Evolutionary conservation across 2,113 vertebrate genomes (phyloP), one percentile per base, ranked within the genome.

Genomic region (Podarcis cretensis): DNA sequence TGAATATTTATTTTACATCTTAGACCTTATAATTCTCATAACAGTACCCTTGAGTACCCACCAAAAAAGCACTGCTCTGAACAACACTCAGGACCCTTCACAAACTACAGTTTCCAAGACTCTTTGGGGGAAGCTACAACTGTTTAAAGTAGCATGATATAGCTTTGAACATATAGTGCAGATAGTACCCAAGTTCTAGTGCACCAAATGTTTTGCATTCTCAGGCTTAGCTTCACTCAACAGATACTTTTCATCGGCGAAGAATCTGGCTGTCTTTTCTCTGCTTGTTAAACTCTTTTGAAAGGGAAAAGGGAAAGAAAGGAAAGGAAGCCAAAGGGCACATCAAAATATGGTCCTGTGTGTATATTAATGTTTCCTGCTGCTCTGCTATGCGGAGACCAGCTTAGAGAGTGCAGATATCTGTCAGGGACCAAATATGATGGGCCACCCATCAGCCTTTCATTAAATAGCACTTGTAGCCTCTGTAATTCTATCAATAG

Each of bases 381-480:
- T 92, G 87, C 66, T 95, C 87, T 80, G 91, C 83, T 82, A 92
- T 82, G 81, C 86, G 94, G 91, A 89, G 89, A 92, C 74, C 92
- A 93, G 80, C 75, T 91, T 83, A 0, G 10, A 88, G 91, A 81
- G 90, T 88, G 77, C 91, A 86, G 91, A 71, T 84, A 84, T 91
- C 92, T 93, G 94, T 91, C 94, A 92, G 88, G 63, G 87, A 90
- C 91, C 92, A 93, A 96, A 92, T 71, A 59, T 82, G 92, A 93
- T 85, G 86, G 95, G 95, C 96, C 88, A 91, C 94, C 91, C 88
- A 91, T 92, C 0, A 37, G 74, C 57, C 94, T 90, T 95, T 95
- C 93, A 95, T 95, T 92, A 93, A 95, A 88, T 76, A 85, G 92
- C 86, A 88, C 93, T 93, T 94, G 94, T 83, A 91, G 84, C 84